Base-by-base conservation (phyloP, 37 sponge, comb jelly and placozoan species). In the Axinella damicornis region DNA sequence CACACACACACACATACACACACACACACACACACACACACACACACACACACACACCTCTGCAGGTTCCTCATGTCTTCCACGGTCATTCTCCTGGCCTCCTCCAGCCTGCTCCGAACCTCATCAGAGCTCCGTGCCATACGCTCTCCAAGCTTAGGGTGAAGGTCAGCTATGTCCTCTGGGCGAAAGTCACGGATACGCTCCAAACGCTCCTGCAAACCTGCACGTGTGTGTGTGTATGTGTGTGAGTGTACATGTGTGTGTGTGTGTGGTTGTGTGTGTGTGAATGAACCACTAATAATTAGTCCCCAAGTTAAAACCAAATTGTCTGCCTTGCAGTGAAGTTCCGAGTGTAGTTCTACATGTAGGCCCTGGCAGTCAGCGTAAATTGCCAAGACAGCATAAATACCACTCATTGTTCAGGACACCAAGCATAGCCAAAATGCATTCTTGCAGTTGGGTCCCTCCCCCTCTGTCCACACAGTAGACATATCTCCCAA, bases 1-100 rank as follows among this genome's bases (percentile, higher is more conserved):
- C 19, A 19, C 19, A 67, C 19, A 67, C 69, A 67, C 5, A 9
- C 19, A 25, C 28, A 28, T 30, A 25, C 19, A 33, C 35, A 32
- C 6, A 32, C 34, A 6, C 35, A 2, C 34, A 9, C 53, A 64
- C 11, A 2, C 19, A 9, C 19, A 67, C 35, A 9, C 5, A 2
- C 19, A 25, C 28, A 67, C n/a, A 25, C 19, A 33, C 12, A 6
- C 71, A 41, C 76, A 22, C 66, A 76, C 84, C 71, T 78, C 73
- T 88, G 81, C 25, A 91, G 77, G 6, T 77, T 69, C 41, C 94
- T 77, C 69, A 93, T 69, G 37, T 91, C 53, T n/a, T 91, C 92
- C 18, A 92, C 65, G 67, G 54, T 82, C 39, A 74, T 41, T 33
- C 95, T 52, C 24, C 90, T 77, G 19, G 89, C 81, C 54, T 95